A percentile compares a stretch with the other conserved stretches of the same genome.
Conservation (phyloP, 2,888 invertebrate genomes). For the Diarsia dahlii region DNA sequence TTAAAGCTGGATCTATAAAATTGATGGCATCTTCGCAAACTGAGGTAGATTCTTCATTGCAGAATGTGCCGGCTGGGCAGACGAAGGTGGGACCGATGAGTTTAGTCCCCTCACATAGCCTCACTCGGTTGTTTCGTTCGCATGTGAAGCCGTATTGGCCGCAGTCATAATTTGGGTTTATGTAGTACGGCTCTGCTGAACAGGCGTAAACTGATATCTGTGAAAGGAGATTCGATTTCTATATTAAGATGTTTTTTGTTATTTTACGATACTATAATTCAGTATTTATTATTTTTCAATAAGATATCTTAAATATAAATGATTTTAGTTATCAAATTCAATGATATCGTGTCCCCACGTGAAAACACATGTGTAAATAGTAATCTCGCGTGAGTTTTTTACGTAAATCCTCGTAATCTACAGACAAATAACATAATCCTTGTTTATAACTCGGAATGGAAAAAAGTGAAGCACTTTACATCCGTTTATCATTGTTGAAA, state of each 20-base stretch:
- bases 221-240: too few species aligned
- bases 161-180: conserved; percentile 75
- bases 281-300: not conserved
- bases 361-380: conserved; percentile 23
- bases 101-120: conserved; percentile 82
- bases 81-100: conserved; percentile 81
- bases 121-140: conserved; percentile 78
- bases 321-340: not conserved
- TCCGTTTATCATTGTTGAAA: conserved; percentile 32
- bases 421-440: conserved; percentile 31
- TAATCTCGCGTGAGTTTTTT: conserved; percentile 7
- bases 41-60: conserved; percentile 86
- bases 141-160: conserved; percentile 86
- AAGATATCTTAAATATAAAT: not conserved
- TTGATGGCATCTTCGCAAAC: conserved; percentile 83
- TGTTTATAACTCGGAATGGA: conserved; percentile 37
- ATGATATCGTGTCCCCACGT: conserved; percentile 2
- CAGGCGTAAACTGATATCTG: conserved; percentile 64
- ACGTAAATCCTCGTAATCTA: conserved; percentile 24
- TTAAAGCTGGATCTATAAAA: conserved; percentile 81
- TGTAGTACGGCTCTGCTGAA: conserved; percentile 67
- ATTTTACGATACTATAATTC: too few species aligned
- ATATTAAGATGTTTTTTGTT: too few species aligned
- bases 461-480: conserved; percentile 27
- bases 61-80: conserved; percentile 83